Evolutionary conservation across 2,888 invertebrate species (phyloP).

Genomic region (Cerastoderma edule): DNA sequence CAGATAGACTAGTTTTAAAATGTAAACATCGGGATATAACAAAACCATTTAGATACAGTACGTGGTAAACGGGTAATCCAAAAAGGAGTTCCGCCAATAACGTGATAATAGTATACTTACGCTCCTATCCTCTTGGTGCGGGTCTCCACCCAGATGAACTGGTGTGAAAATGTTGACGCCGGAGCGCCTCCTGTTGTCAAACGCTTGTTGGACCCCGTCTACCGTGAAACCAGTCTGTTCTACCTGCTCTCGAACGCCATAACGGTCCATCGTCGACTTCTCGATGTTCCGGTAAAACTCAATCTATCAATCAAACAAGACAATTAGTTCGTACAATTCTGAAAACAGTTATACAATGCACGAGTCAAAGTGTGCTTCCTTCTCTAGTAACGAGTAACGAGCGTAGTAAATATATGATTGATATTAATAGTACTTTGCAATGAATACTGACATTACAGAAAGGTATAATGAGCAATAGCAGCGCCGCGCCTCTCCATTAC

Average conservation of each 20-base stretch:
- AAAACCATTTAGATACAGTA: no score
- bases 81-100: no score
- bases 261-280: slow-evolving; percentile 18
- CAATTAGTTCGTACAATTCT: background rate
- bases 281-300: slow-evolving; percentile 53
- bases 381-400: no score
- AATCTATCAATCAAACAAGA: slow-evolving; percentile 28
- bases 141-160: slow-evolving; percentile 51
- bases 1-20: no score
- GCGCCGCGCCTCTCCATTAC: no score
- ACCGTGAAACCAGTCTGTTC: slow-evolving; percentile 48
- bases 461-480: no score
- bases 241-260: slow-evolving; percentile 22
- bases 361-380: background rate
- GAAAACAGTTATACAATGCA: background rate
- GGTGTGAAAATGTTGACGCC: slow-evolving; percentile 49
- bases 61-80: no score
- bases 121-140: slow-evolving; percentile 36
- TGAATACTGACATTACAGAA: no score
- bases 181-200: slow-evolving; percentile 37
- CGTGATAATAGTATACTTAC: slow-evolving; percentile 30
- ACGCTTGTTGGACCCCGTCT: slow-evolving; percentile 32
- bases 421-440: no score
- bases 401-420: no score
- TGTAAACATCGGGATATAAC: no score